phyloP scores from a whole-genome alignment of 2,113 vertebrate species.

The Coracopsis vasa region DNA sequence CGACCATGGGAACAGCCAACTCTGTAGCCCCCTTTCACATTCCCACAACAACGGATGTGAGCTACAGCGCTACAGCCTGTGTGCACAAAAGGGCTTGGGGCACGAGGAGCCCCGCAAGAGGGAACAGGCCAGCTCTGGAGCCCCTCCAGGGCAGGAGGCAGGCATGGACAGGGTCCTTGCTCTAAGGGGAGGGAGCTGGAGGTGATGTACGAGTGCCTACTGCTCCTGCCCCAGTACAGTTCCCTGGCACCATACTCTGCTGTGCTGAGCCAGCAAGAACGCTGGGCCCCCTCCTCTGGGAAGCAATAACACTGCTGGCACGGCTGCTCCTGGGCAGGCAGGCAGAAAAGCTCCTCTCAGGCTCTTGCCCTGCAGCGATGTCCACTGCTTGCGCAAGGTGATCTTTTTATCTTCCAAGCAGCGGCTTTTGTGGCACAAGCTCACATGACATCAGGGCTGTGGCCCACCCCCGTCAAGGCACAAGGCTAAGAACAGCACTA shows the following conservation, averaged over 20 bases:
- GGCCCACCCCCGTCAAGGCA: neutral
- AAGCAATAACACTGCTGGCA: conserved; percentile 50
- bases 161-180: neutral
- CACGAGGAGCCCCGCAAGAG: neutral
- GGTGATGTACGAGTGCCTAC: neutral
- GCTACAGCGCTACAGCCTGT: neutral
- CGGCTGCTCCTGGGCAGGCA: neutral
- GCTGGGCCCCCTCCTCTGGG: neutral
- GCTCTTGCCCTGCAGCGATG: neutral
- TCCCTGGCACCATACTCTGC: neutral
- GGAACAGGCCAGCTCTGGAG: neutral
- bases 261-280: neutral
- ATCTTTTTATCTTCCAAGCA: neutral
- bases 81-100: neutral
- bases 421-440: neutral
- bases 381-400: conserved; percentile 6
- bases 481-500: neutral
- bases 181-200: neutral
- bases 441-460: neutral
- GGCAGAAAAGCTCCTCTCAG: neutral
- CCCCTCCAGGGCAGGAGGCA: neutral
- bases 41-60: rapidly evolving
- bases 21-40: neutral
- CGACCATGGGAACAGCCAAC: neutral
- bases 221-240: neutral